phyloP scores from a whole-genome alignment of 2,888 invertebrate species.

The Sesamia inferens region DNA sequence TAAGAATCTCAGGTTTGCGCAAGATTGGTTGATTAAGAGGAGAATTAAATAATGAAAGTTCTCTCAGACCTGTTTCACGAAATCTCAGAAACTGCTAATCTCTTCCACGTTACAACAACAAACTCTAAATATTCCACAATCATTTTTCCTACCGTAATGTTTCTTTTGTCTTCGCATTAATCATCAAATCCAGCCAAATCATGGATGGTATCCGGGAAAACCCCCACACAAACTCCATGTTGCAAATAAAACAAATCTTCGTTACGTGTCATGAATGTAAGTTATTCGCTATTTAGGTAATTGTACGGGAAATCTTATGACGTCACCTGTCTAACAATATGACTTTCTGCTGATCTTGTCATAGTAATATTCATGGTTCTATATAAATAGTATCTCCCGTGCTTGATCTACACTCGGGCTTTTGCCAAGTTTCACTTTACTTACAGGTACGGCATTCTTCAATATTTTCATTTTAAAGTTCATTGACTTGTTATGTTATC shows the following conservation, averaged over 20 bases:
- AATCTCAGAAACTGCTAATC: conserved; percentile 6
- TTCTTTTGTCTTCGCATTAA: conserved; percentile 31
- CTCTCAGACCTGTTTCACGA: conserved; percentile 1
- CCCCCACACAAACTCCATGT: conserved; percentile 31
- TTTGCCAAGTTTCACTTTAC: conserved; percentile 19
- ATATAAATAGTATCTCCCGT: conserved; percentile 17
- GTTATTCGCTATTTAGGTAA: conserved; percentile 48
- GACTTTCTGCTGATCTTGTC: conserved; percentile 32
- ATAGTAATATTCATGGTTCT: conserved; percentile 20
- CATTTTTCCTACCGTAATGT: background rate
- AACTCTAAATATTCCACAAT: conserved; percentile 12
- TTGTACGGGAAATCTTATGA: conserved; percentile 42
- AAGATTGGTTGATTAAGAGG: conserved; percentile 38
- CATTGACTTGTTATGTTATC: background rate
- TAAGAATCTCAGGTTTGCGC: conserved; percentile 43
- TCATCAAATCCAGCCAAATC: conserved; percentile 41
- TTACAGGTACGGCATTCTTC: background rate
- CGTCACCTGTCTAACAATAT: conserved; percentile 25
- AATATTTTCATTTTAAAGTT: background rate
- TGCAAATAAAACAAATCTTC: conserved; percentile 39
- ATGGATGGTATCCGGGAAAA: conserved; percentile 41
- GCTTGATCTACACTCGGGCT: conserved; percentile 9
- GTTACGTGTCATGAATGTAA: conserved; percentile 49
- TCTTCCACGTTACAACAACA: conserved; percentile 9
- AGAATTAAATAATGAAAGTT: conserved; percentile 36